Evolutionary conservation across 2,797 vertebrate species (phyloP), one percentile per base, ranked within the genome.

Genomic region (Pogonophryne albipinna): DNA sequence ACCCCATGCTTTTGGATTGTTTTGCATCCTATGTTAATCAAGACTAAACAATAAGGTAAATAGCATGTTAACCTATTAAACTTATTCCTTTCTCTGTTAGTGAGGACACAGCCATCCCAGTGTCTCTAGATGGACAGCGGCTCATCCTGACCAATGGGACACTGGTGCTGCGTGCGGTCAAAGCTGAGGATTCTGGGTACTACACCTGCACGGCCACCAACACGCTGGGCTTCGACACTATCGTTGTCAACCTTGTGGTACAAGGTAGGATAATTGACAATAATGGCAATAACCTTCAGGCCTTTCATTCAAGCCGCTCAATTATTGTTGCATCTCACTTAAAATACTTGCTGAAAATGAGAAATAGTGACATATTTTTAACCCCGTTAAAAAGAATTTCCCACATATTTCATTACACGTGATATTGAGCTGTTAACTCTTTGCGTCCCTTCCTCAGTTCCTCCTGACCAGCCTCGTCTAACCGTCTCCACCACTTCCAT

Each of bases 131-230:
- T 0, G 98, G 98, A 17, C 98, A 98, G 66, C 96, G 97, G 66
- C 95, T 97, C 65, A 98, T 99, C 91, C 93, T 98, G 85, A 69
- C 95, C 49, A 99, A 99, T 0, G 98, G 98, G 74, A 99, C 98
- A 0, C 88, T 99, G 91, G 96, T 97, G 87, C 94, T 99, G 78
- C 97, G 98, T 20, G 96, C 96, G 0, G 98, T 99, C 82, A 99
- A 98, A 90, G 98, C 98, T 0, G 98, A 99, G 85, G 98, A 99
- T 87, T 99, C 97, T 0, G 98, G 98, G 44, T 99, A 99, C 90
- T 99, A 99, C 89, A 99, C 97, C 64, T 99, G 98, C 94, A 99
- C 97, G 0, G 98, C 98, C 86, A 99, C 98, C 87, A 99, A 99
- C 94, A 98, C 97, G 0, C 95, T 98, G 76, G 98, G 98, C 74